Percentiles rank a stretch among this genome's conserved stretches.
phyloP scores from a whole-genome alignment of 2,888 invertebrate genomes.

The Agrotis clavis region DNA sequence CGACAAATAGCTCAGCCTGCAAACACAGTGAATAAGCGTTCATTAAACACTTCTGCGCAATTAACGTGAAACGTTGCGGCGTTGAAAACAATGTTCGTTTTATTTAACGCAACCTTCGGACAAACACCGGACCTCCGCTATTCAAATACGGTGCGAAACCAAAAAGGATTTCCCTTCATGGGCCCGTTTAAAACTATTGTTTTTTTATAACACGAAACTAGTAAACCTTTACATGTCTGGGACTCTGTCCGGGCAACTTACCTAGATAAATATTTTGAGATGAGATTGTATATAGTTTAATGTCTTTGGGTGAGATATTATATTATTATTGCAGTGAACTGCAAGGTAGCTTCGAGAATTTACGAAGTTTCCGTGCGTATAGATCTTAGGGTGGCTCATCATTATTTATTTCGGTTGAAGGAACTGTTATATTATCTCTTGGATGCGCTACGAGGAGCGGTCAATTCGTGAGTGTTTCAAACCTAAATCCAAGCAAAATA shows the following conservation, averaged over 20 bases:
- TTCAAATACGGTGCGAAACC: constrained; percentile 65
- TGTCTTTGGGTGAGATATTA: constrained; percentile 3
- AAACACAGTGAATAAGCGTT: constrained; percentile 80
- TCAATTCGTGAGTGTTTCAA: constrained; percentile 59
- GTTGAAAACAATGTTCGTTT: constrained; percentile 80
- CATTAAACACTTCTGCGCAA: constrained; percentile 85
- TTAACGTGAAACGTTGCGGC: constrained; percentile 75
- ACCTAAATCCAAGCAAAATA: constrained; percentile 65
- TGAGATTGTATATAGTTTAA: constrained; percentile 15
- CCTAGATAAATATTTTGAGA: constrained; percentile 30
- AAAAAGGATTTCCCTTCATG: constrained; percentile 62
- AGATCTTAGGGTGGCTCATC: constrained; percentile 44
- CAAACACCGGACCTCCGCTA: constrained; percentile 68
- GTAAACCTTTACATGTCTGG: constrained; percentile 12
- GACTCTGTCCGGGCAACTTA: constrained; percentile 15
- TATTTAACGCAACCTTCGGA: constrained; percentile 72
- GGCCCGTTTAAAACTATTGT: constrained; percentile 43
- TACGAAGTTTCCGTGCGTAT: constrained; percentile 33
- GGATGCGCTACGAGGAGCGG: constrained; percentile 44
- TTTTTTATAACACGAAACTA: constrained; percentile 27
- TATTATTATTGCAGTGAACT: constrained; percentile 32
- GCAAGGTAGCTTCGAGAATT: constrained; percentile 35
- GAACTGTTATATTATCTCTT: constrained; percentile 52
- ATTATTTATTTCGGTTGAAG: constrained; percentile 52
- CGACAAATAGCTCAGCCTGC: constrained; percentile 72